Evolutionary conservation across 2,797 vertebrate genomes (phyloP).

Genomic region (Columba guinea): DNA sequence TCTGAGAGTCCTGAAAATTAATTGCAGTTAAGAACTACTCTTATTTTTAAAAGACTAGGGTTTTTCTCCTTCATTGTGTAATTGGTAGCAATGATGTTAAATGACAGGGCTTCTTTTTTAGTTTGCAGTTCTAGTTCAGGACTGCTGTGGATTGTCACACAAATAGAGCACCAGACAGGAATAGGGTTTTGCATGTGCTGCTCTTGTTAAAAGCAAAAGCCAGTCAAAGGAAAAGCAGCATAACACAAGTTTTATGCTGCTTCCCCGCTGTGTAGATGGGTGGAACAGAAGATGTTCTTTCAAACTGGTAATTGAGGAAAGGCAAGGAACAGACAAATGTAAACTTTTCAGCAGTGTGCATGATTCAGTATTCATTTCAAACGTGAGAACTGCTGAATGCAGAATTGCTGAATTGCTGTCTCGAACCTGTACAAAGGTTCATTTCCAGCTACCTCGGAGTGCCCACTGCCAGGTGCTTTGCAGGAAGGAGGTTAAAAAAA

Average conservation of each 20-base stretch:
- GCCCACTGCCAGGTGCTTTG: not conserved
- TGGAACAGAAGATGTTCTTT: not conserved
- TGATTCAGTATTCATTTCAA: not conserved
- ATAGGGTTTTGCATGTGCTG: not conserved
- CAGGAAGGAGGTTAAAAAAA: not conserved
- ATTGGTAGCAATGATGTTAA: not conserved
- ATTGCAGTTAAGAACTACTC: not conserved
- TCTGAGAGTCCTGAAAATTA: not conserved
- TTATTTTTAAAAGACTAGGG: not conserved
- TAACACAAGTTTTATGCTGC: not conserved
- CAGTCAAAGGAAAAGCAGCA: not conserved
- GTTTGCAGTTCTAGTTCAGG: not conserved
- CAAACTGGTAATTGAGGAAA: not conserved
- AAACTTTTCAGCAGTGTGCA: not conserved
- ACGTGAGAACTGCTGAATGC: not conserved
- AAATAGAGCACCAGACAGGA: not conserved
- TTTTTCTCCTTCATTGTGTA: not conserved
- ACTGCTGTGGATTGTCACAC: not conserved
- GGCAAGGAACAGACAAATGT: not conserved
- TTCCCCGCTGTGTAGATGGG: not conserved
- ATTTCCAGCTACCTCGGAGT: not conserved
- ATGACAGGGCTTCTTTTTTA: not conserved
- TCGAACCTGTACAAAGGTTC: not conserved
- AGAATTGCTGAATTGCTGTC: not conserved
- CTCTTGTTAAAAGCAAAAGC: not conserved